Percentiles rank a stretch among this genome's conserved stretches.
phyloP scores from a whole-genome alignment of 2,113 vertebrate species.

The Rhinolophus ferrumequinum region DNA sequence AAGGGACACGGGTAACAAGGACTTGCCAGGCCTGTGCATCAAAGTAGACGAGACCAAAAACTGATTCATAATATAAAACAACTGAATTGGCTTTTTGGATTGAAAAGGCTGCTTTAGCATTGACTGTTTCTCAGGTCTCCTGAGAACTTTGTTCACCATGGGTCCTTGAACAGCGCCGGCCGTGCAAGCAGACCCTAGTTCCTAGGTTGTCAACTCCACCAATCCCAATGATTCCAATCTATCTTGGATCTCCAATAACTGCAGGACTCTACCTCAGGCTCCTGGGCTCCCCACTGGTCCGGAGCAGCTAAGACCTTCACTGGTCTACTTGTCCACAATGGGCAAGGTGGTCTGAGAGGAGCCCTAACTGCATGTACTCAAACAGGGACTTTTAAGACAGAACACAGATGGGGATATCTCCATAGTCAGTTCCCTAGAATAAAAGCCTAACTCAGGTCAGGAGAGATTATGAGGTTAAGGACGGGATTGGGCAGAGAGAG shows the following conservation, averaged over 20 bases:
- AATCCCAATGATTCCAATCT: neutral
- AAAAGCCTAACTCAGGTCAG: neutral
- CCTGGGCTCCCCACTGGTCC: neutral
- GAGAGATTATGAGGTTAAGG: neutral
- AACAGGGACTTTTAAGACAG: neutral
- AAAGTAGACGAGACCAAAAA: neutral
- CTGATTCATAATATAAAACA: neutral
- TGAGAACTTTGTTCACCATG: neutral
- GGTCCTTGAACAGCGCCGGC: neutral
- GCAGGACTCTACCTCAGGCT: neutral
- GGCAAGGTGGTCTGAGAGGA: neutral
- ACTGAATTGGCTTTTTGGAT: neutral
- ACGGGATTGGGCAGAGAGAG: neutral
- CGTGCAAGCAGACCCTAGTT: neutral
- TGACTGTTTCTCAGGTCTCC: neutral
- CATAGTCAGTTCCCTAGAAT: neutral
- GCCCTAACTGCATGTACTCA: neutral
- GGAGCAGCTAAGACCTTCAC: neutral
- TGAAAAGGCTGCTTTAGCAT: neutral
- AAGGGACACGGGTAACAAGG: neutral
- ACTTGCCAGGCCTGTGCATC: neutral
- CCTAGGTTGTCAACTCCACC: neutral
- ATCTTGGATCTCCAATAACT: neutral
- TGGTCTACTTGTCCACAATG: neutral
- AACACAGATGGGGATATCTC: neutral